Evolutionary conservation across 2,888 invertebrate genomes (phyloP), one percentile per base, ranked within the genome.

Genomic region (Euplexia lucipara): DNA sequence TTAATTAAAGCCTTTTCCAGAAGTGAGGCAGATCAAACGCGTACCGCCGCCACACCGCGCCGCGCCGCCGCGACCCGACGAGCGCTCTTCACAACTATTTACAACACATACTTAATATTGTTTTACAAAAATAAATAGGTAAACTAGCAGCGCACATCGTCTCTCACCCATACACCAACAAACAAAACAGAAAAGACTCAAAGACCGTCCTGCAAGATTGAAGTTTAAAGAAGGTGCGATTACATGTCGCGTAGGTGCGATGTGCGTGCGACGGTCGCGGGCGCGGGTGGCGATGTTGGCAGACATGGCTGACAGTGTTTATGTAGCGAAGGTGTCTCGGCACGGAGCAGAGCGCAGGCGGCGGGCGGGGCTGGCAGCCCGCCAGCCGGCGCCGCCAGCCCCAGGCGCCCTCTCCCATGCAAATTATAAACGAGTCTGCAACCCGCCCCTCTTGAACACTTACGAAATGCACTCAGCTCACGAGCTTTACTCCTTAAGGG

Each of bases 401-500:
- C 44, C 44, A 9, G 51, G 45, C 18, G 39, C 22, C 22, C 60
- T 37, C 58, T 51, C 30, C 39, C 41, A 59, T 69, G 63, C 54
- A 67, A 78, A 72, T 72, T 60, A 58, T 66, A 69, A 72, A 69
- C 68, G 63, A 66, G 45, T 22, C 67, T 62, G 66, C 58, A 39
- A 26, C 34, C 48, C 22, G 44, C 18, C 20, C 63, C 54, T 61
- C 56, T 45, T 35, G 18, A 56, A 68, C 67, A 59, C 70, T 74
- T 80, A 70, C 70, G 26, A 69, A 68, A 68, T 74, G 78, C 78
- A 69, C 70, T 79, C 57, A 45, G 20, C 35, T 63, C 62, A 51
- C 63, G 49, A 65, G 68, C 48, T 74, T 65, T 58, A 60, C 53
- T 59, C 52, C 45, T 65, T 58, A 42, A 14, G 60, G 59, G 45